Evolutionary conservation across 2,888 invertebrate species (phyloP).

Genomic region (Tenthredo mesomela): DNA sequence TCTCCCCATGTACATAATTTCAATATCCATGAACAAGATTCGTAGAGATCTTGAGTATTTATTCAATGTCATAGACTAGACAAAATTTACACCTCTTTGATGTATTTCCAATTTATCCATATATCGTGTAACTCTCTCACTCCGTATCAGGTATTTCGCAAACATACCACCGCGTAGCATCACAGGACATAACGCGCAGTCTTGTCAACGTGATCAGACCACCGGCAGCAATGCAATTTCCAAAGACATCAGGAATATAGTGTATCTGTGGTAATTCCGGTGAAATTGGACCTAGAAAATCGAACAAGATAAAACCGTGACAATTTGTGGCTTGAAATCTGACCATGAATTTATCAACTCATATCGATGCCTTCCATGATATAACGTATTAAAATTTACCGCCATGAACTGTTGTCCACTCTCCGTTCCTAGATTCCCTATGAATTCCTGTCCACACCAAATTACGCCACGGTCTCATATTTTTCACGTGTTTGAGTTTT

Average conservation of each 20-base stretch:
- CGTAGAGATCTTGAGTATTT: not conserved
- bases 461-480: conserved; percentile 5
- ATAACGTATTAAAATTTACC: not conserved
- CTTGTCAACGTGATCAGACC: not conserved
- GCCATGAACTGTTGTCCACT: not conserved
- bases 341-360: not conserved
- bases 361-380: not conserved
- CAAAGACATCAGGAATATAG: not conserved
- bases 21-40: not conserved
- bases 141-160: conserved; percentile 5
- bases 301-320: not conserved
- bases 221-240: conserved; percentile 1
- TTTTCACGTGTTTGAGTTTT: not conserved
- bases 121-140: not conserved
- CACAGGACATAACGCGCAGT: not conserved
- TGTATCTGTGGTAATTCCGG: not conserved
- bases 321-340: not conserved
- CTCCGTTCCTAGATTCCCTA: not conserved
- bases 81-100: not conserved
- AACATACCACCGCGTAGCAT: not conserved
- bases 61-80: not conserved
- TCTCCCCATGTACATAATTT: not conserved
- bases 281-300: not conserved
- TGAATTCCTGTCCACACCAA: conserved; percentile 3
- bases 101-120: not conserved